Evolutionary conservation across 2,797 vertebrate genomes (phyloP), one percentile per base, ranked within the genome.

Genomic region (Dromococcyx pavoninus): DNA sequence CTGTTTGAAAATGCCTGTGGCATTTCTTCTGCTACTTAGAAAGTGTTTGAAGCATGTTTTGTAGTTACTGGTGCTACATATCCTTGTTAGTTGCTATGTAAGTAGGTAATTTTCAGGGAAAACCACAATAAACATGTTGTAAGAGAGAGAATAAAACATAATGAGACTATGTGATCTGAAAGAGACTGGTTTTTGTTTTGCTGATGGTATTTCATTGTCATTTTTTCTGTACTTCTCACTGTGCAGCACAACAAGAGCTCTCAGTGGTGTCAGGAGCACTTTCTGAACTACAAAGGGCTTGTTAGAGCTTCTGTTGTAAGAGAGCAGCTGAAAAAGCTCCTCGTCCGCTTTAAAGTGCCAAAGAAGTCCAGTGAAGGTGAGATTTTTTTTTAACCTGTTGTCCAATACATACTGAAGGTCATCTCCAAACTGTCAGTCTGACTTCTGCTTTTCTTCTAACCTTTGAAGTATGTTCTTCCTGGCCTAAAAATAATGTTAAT

Each of bases 251-350:
- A 98, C 97, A 99, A 99, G 97, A 99, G 97, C 97, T 99, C 99
- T 75, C 99, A 99, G 95, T 99, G 99, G 99, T 99, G 99, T 96
- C 99, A 99, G 97, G 98, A 99, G 11, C 99, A 99, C 95, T 99
- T 99, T 97, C 98, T 99, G 64, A 99, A 99, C 96, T 99, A 99
- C 97, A 99, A 99, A 95, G 99, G 99, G 41, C 99, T 99, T 32
- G 97, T 98, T 84, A 98, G 99, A 83, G 99, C 99, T 8, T 96
- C 98, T 56, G 98, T 99, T 2, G 99, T 99, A n/a, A 98, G 99
- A 89, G 99, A 99, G 94, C 99, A 99, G 95, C 97, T 99, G 94
- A 98, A 99, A 39, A 99, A 99, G 76, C 99, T 99, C 89, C 99
- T 99, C 5, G 98, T 98, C 97, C 99, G 99, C 97, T 99, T 99